Evolutionary conservation across 2,797 vertebrate genomes (phyloP).

Genomic region (Balearica regulorum): DNA sequence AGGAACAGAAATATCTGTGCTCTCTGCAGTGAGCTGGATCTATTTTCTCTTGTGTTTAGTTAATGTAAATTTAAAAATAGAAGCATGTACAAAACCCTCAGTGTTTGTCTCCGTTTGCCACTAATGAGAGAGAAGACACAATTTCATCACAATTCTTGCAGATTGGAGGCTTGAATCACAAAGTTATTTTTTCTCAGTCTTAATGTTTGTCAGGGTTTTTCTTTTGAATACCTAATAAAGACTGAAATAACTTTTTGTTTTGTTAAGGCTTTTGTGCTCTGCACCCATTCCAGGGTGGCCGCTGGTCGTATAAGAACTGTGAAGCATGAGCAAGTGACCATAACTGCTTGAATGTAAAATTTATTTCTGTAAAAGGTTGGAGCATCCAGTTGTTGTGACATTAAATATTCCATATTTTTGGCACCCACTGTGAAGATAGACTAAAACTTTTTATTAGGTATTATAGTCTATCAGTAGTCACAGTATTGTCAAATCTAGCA

Average conservation of each 20-base stretch:
- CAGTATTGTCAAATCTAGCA: background rate
- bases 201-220: background rate
- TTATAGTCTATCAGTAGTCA: background rate
- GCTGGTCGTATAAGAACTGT: background rate
- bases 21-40: background rate
- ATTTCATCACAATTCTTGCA: background rate
- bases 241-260: background rate
- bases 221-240: background rate
- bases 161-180: background rate
- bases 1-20: background rate
- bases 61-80: conserved; percentile 24
- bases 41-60: background rate
- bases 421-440: background rate
- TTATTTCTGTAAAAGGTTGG: background rate
- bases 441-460: background rate
- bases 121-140: background rate
- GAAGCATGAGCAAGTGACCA: background rate
- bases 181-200: background rate
- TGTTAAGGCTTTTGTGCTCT: background rate
- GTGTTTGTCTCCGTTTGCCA: background rate
- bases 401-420: background rate
- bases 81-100: background rate
- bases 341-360: background rate
- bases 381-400: background rate
- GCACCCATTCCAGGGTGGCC: background rate